Conservation (phyloP, 2,888 invertebrate genomes). For the Leptinotarsa juncta region DNA sequence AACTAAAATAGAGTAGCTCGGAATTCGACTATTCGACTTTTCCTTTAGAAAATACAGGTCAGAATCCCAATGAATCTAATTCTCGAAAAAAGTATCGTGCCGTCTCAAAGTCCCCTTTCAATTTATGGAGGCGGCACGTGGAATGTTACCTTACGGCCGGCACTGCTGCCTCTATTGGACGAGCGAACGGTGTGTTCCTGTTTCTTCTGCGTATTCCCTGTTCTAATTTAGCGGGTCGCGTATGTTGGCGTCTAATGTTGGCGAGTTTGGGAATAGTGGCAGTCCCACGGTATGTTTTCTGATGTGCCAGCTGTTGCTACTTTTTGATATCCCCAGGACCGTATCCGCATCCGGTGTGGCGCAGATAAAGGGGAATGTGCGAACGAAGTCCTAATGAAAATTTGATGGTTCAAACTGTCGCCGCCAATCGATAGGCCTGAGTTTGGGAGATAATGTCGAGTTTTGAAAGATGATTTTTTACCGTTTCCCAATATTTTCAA, state of each 20-base stretch:
- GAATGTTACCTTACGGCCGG: not conserved
- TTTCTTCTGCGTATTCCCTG: constrained; percentile 50
- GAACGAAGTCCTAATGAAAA: constrained; percentile 9
- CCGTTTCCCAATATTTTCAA: too few species aligned
- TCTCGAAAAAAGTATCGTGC: not conserved
- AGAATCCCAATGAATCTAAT: not conserved
- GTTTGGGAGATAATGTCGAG: not conserved
- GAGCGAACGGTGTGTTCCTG: constrained; percentile 6
- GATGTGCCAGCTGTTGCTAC: constrained; percentile 52
- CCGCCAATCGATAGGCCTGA: constrained; percentile 1
- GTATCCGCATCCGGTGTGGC: not conserved
- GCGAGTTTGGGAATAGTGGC: constrained; percentile 60
- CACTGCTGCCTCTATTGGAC: constrained; percentile 5
- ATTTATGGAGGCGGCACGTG: constrained; percentile 8
- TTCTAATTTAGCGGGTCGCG: constrained; percentile 49
- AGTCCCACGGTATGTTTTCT: constrained; percentile 63
- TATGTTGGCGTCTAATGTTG: constrained; percentile 60
- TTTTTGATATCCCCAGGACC: constrained; percentile 27
- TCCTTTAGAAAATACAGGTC: not conserved
- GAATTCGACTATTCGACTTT: too few species aligned
- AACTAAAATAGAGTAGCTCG: too few species aligned
- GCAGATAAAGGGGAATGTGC: constrained; percentile 7
- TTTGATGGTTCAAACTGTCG: constrained; percentile 12
- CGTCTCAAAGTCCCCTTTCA: constrained; percentile 12
- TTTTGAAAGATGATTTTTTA: not conserved